Conservation (phyloP, 2,797 vertebrate species). For the Calcarius lapponicus region DNA sequence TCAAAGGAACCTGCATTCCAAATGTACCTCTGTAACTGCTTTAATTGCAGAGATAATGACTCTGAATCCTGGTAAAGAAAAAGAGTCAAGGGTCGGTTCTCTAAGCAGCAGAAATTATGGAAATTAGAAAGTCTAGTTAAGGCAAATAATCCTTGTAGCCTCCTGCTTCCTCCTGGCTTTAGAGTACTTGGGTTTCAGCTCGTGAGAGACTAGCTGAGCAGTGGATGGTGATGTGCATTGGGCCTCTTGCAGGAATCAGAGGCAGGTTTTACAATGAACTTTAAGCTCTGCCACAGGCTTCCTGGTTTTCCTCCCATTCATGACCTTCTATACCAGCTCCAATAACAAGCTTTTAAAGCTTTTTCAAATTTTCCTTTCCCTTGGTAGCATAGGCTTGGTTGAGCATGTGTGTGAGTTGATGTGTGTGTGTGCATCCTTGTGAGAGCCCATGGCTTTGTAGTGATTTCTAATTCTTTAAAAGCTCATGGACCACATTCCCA, state of each 20-base stretch:
- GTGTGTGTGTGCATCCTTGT: neutral
- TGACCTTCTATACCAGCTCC: neutral
- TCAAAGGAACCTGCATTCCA: constrained; percentile 44
- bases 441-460: neutral
- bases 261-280: neutral
- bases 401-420: neutral
- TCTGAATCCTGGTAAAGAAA: neutral
- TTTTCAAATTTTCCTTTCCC: neutral
- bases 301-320: neutral
- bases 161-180: neutral
- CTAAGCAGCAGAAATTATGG: constrained; percentile 19
- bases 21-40: constrained; percentile 17
- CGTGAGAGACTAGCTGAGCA: neutral
- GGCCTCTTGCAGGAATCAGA: neutral
- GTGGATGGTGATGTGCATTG: neutral
- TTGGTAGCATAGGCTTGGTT: neutral
- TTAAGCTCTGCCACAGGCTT: neutral
- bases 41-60: constrained; percentile 69
- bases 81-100: neutral
- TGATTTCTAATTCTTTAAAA: neutral
- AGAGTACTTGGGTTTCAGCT: neutral
- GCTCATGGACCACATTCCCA: neutral
- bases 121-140: constrained; percentile 12
- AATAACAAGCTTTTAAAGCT: neutral
- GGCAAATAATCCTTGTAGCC: neutral